Evolutionary conservation across 2,113 vertebrate species (phyloP).

Genomic region (Microcebus tavaratra): DNA sequence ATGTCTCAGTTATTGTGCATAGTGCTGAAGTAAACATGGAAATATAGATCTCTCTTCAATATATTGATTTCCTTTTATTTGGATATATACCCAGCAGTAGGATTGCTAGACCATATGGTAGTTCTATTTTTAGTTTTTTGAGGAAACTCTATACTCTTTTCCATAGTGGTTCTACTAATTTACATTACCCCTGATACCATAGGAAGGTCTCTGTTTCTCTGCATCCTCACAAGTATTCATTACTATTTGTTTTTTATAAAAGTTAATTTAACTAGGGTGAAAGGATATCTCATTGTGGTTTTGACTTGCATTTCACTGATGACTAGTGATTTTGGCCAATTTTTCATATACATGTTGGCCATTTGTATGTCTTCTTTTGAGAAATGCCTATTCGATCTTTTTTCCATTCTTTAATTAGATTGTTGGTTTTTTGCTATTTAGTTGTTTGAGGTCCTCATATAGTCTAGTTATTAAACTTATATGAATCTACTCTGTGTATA

Average conservation of each 20-base stretch:
- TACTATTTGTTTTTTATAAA: neutral
- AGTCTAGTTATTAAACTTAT: neutral
- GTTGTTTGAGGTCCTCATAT: neutral
- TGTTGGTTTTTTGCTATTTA: neutral
- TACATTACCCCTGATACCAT: neutral
- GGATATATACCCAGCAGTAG: neutral
- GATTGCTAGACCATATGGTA: neutral
- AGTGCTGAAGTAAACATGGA: neutral
- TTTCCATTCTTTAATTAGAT: neutral
- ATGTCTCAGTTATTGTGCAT: neutral
- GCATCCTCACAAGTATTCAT: neutral
- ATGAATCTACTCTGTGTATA: neutral
- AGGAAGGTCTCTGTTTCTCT: neutral
- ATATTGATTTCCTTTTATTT: neutral
- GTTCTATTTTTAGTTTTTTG: neutral
- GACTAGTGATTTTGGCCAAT: neutral
- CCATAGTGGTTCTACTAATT: neutral
- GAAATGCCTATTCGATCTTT: neutral
- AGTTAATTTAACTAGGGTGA: neutral
- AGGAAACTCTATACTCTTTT: neutral
- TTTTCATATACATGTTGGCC: neutral
- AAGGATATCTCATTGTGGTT: neutral
- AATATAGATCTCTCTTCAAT: too few species aligned
- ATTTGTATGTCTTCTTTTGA: neutral
- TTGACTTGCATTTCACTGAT: neutral